Conservation (phyloP, 2,797 vertebrate species). For the Micropoecilia bifurca region DNA sequence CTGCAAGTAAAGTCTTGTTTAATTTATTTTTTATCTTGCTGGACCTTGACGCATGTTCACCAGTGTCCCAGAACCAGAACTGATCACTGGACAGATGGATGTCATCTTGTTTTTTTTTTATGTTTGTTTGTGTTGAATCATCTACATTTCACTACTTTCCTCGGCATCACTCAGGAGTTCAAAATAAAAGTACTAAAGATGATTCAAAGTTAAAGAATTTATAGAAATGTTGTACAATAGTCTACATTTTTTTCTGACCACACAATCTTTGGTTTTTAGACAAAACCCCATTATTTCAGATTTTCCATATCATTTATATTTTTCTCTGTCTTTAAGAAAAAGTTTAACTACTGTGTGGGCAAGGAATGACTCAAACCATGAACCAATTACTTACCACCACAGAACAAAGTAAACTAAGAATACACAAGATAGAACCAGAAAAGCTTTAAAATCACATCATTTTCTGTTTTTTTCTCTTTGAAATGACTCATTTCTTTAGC, state of each 20-base stretch:
- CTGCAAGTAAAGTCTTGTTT: background rate
- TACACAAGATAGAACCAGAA: background rate
- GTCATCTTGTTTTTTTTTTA: background rate
- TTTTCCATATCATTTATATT: background rate
- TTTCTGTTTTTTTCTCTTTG: background rate
- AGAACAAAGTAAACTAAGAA: background rate
- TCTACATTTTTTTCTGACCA: background rate
- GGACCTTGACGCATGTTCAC: background rate
- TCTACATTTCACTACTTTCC: background rate
- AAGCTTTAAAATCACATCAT: background rate
- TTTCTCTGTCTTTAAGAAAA: background rate
- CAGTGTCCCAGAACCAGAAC: background rate
- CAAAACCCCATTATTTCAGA: background rate
- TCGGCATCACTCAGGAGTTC: background rate
- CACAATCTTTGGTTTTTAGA: background rate
- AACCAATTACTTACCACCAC: conserved; percentile 12
- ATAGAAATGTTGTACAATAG: background rate
- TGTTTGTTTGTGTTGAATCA: background rate
- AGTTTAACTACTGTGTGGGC: background rate
- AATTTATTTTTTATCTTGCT: background rate
- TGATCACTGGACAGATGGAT: background rate
- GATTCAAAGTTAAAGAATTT: background rate
- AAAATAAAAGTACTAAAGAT: background rate
- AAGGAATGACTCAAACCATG: conserved; percentile 22
- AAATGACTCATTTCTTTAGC: conserved; percentile 1